phyloP scores from a whole-genome alignment of 2,797 vertebrate genomes.

The Sparus aurata region DNA sequence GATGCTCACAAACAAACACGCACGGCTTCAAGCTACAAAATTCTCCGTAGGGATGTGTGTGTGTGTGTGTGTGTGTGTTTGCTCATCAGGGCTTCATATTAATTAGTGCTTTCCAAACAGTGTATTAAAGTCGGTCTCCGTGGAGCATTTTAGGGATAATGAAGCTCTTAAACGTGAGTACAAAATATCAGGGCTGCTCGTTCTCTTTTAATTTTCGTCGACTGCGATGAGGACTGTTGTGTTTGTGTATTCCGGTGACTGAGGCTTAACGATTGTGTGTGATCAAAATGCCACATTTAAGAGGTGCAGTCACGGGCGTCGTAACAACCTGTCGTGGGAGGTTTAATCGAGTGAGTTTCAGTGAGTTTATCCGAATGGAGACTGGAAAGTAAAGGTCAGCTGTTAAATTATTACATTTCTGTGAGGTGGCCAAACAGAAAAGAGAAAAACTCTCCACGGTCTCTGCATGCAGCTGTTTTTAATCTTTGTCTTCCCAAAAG shows the following conservation, averaged over 20 bases:
- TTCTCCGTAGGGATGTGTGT: background rate
- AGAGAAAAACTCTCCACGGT: background rate
- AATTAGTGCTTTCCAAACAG: slow-evolving; percentile 37
- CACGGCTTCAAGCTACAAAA: slow-evolving; percentile 14
- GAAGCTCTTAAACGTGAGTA: background rate
- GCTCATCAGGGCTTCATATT: slow-evolving; percentile 11
- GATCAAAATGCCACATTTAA: background rate
- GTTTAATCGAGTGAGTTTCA: background rate
- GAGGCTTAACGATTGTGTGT: background rate
- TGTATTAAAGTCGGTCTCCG: background rate
- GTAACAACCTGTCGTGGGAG: background rate
- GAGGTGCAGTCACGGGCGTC: background rate
- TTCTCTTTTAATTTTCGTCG: background rate
- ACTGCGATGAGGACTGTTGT: background rate
- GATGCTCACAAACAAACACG: slow-evolving; percentile 15
- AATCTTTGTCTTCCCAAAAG: background rate
- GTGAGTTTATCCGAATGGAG: no score
- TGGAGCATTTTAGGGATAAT: background rate
- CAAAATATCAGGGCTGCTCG: slow-evolving; percentile 31
- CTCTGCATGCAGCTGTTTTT: background rate
- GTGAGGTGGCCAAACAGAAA: background rate
- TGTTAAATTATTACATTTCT: background rate
- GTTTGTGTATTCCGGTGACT: background rate
- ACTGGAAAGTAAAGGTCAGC: background rate
- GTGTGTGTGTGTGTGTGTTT: background rate